Base-by-base conservation (phyloP, 2,888 invertebrate genomes). In the Cosmia pyralina region DNA sequence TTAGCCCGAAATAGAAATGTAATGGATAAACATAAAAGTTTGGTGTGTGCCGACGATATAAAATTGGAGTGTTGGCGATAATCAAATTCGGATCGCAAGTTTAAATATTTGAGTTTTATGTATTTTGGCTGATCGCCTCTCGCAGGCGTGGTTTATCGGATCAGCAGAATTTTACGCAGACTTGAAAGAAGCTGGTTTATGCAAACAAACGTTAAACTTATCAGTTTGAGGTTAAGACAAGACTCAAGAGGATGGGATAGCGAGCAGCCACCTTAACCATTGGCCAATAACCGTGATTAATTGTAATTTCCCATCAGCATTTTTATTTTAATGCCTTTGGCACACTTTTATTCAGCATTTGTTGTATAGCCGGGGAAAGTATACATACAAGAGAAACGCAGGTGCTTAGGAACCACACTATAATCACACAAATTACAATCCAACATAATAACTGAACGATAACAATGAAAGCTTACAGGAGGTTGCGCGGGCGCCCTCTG, bases 1-100 rank as follows among this genome's bases (percentile, higher is more conserved):
- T 85, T 82, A 85, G 72, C 66, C 48, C 46, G 65, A 71, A 86
- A 86, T 79, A 84, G 69, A 75, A 86, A 86, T 75, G 74, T 86
- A 84, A 84, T 76, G 50, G 62, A 44, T 69, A 73, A 72, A 81
- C 75, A 77, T 85, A 86, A 85, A 85, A 77, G 72, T 82, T 84
- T 75, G 82, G 72, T 73, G 79, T 76, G 53, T 77, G 67, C 72
- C 70, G 72, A 74, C 60, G 69, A 71, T 77, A 85, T 84, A 72
- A 80, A 84, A 86, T 75, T 79, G 67, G 57, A 81, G 75, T 81
- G 76, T 81, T 72, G 59, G 69, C 71, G 63, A 84, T 79, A 77
- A 84, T 84, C 84, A 78, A 85, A 84, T 85, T 81, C 59, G 62
- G 55, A 69, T 70, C 48, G 69, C 66, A 70, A 75, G 62, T 83